Evolutionary conservation across 2,113 vertebrate genomes (phyloP), one percentile per base, ranked within the genome.

Genomic region (Gallinago paraguaiae): DNA sequence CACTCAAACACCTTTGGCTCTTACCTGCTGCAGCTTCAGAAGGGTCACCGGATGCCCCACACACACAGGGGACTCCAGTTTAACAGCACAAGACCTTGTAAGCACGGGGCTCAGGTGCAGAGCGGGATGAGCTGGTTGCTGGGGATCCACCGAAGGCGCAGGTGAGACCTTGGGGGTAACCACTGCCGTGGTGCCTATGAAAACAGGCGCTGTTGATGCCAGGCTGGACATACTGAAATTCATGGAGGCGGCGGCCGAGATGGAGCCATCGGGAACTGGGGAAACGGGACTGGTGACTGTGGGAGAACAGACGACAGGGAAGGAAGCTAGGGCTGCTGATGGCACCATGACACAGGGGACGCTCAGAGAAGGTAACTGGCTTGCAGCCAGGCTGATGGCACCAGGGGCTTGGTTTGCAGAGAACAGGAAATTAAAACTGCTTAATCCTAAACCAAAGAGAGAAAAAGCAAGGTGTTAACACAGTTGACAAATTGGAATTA

Each of bases 331-430:
- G 6, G 98, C 87, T 2, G 98, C 79, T 14, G 99, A 98, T 1
- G 99, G 98, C 46, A 99, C 63, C 94, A 99, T 86, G 43, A 99
- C 97, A 86, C 98, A 99, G 5, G 99, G 99, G 65, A 99, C 71
- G 0, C 98, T 97, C 87, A 99, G 86, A 25, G 98, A 93, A 18
- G 98, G 97, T 60, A 99, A 81, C 7, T 94, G 96, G 61, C 97
- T 96, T 0, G 97, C 59, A 63, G 98, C 41, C 5, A 98, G 95
- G 3, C 96, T 92, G 53, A 98, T 22, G 33, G 97, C 70, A 53
- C 97, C 92, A 8, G 98, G 67, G 15, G 93, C 31, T 83, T 98
- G 98, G 53, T 96, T 97, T n/a, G 98, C 92, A 22, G 99, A 92
- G 27, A 99, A 86, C 60, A 99, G 97, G 94, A 99, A 98, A 95